phyloP scores from a whole-genome alignment of 1,140 invertebrate genomes.

The Stegodyphus mimosarum region DNA sequence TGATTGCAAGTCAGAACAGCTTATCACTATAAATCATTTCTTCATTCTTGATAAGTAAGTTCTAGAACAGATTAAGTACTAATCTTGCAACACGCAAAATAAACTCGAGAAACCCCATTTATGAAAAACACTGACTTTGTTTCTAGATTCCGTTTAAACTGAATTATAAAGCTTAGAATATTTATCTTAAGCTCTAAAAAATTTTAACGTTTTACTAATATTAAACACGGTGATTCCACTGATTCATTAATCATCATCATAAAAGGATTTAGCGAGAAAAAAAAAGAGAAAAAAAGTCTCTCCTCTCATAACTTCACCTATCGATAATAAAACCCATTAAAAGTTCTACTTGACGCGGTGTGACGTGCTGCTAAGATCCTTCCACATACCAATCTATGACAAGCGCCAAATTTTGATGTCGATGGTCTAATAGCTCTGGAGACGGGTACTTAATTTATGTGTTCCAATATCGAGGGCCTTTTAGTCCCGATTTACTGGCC shows the following conservation, averaged over 20 bases:
- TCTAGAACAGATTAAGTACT: too few species aligned
- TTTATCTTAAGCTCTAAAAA: too few species aligned
- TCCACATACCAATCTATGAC: constrained; percentile 30
- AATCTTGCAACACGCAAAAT: too few species aligned
- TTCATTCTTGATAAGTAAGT: too few species aligned
- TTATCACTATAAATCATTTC: too few species aligned
- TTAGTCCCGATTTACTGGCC: constrained; percentile 47
- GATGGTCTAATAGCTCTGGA: constrained; percentile 8
- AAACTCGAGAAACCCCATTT: too few species aligned
- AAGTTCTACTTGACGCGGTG: not conserved
- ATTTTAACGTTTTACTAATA: too few species aligned
- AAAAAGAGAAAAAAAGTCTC: too few species aligned
- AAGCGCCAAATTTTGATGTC: constrained; percentile 27
- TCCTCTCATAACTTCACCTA: not conserved
- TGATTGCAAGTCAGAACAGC: too few species aligned
- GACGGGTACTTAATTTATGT: constrained; percentile 54
- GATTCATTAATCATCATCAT: not conserved
- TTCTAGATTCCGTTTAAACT: too few species aligned
- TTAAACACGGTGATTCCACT: not conserved
- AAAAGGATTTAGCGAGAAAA: not conserved
- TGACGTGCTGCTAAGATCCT: not conserved
- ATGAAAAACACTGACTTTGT: too few species aligned
- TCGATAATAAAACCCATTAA: constrained; percentile 33
- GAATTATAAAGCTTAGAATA: too few species aligned
- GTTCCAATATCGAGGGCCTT: constrained; percentile 46